These are phyloP conservation scores for Plecturocebus donacophilus DNA, from an alignment of 2,113 vertebrate genomes.

Conservation along the genomic window DNA sequence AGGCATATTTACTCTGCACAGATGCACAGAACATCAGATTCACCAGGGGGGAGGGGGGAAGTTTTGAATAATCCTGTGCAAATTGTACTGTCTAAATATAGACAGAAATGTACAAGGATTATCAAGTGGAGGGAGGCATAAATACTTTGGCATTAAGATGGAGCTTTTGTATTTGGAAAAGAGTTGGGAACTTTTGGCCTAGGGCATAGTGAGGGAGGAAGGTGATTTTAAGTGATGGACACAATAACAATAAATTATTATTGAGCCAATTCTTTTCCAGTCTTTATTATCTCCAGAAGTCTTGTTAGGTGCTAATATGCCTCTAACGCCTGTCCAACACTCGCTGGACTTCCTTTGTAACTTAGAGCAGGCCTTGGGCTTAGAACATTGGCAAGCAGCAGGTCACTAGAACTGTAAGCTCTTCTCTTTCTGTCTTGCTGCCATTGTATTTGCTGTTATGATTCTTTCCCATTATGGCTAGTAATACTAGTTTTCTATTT, in stretches of 20 bases:
- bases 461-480: background rate
- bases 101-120: background rate
- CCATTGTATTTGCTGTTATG: background rate
- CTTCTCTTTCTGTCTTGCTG: background rate
- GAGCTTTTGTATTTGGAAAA: background rate
- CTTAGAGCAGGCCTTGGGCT: background rate
- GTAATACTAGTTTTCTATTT: background rate
- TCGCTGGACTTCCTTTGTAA: background rate
- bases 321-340: background rate
- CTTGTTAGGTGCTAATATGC: background rate
- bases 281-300: background rate
- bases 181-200: background rate
- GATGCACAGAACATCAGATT: background rate
- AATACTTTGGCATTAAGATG: constrained; percentile 35
- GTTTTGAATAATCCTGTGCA: constrained; percentile 43
- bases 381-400: background rate
- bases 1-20: background rate
- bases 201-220: background rate
- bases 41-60: background rate
- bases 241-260: background rate
- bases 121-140: background rate
- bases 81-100: constrained; percentile 51
- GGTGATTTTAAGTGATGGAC: background rate
- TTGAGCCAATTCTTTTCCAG: background rate
- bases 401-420: background rate